Conservation (phyloP, 1,140 invertebrate genomes). For the Hylyphantes graminicola region DNA sequence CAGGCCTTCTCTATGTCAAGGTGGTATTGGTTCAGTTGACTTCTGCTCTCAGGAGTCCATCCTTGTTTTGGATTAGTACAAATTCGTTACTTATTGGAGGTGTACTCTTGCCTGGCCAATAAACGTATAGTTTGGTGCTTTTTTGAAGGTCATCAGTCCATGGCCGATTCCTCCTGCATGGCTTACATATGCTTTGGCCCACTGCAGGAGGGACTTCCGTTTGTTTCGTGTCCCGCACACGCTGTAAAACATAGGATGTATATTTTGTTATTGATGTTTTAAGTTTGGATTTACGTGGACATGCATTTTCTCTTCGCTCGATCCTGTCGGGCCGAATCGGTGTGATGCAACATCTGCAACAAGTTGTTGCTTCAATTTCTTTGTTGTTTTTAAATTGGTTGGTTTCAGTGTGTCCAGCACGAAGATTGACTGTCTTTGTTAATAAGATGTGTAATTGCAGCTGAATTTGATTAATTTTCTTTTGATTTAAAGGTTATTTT, state of each 20-base stretch:
- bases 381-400: too few relatives aligned
- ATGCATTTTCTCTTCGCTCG: not conserved
- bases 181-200: slow-evolving; percentile 26
- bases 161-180: slow-evolving; percentile 20
- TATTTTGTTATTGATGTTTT: slow-evolving; percentile 31
- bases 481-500: too few relatives aligned
- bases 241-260: slow-evolving; percentile 28
- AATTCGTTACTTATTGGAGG: not conserved
- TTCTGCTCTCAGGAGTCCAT: too few relatives aligned
- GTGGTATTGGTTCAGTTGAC: too few relatives aligned
- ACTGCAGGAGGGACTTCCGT: not conserved
- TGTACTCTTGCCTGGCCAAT: slow-evolving; percentile 15
- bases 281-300: slow-evolving; percentile 24
- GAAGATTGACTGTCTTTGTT: not conserved
- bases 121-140: slow-evolving; percentile 18
- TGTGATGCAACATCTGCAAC: slow-evolving; percentile 27
- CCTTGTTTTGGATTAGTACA: too few relatives aligned
- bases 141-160: slow-evolving; percentile 29
- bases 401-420: not conserved
- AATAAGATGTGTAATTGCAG: too few relatives aligned
- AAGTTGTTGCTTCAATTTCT: slow-evolving; percentile 16
- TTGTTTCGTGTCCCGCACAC: slow-evolving; percentile 23
- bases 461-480: too few relatives aligned
- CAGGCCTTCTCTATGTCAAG: too few relatives aligned
- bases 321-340: not conserved